A percentile compares a stretch with the other conserved stretches of the same genome.
Evolutionary conservation across 2,888 invertebrate species (phyloP).

Genomic region (Phyto melanocephala): DNA sequence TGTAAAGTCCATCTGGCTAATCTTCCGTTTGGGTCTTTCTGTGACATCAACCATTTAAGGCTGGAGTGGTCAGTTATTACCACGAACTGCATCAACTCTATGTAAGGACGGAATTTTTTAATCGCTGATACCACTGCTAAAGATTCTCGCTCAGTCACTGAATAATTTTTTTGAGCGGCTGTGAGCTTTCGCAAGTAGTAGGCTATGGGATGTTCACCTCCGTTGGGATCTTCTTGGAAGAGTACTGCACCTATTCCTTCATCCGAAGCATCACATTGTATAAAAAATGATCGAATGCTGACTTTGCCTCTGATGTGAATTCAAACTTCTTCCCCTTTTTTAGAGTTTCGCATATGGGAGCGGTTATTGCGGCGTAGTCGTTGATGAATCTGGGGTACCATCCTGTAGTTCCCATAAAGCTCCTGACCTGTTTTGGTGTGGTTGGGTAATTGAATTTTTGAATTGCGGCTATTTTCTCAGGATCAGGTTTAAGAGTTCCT

Average conservation of each 20-base stretch:
- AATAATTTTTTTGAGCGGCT: not conserved
- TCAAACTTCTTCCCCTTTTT: not conserved
- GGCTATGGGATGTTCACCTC: not conserved
- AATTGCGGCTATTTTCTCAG: not conserved
- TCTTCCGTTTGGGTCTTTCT: not conserved
- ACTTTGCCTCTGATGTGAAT: not conserved
- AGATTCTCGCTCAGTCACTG: not conserved
- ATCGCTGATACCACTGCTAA: not conserved
- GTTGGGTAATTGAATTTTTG: not conserved
- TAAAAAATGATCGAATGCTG: not conserved
- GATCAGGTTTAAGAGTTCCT: not conserved
- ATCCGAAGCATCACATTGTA: not conserved
- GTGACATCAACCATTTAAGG: conserved; percentile 29
- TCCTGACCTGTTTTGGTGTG: not conserved
- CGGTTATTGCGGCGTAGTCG: not conserved
- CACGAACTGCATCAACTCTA: conserved; percentile 19
- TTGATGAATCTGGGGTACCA: not conserved
- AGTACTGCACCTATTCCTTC: not conserved
- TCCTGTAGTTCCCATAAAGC: not conserved
- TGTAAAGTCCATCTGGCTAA: conserved; percentile 23
- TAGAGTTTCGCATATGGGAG: not conserved
- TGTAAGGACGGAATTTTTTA: conserved; percentile 1
- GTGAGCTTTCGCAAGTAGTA: not conserved
- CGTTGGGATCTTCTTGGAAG: not conserved
- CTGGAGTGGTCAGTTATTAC: conserved; percentile 34